Evolutionary conservation across 2,797 vertebrate genomes (phyloP).

Genomic region (Myotis vivesi): DNA sequence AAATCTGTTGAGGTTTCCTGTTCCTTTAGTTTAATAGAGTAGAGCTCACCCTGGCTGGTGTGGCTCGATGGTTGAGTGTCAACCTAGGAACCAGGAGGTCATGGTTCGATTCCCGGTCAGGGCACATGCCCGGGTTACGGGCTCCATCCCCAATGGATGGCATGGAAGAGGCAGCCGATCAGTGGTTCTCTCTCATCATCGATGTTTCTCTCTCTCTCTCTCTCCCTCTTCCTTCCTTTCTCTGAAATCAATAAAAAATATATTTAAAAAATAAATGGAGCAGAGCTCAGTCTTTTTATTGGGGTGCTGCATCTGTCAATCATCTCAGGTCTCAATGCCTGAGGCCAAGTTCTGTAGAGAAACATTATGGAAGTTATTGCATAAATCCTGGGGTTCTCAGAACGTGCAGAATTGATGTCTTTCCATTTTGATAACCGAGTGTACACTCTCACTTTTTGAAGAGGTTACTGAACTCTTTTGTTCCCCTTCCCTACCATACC

Average conservation of each 20-base stretch:
- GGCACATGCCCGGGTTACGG: too few relatives aligned
- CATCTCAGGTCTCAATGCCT: background rate
- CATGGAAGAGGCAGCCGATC: too few relatives aligned
- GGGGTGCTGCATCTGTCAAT: background rate
- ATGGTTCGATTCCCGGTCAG: too few relatives aligned
- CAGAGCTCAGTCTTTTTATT: background rate
- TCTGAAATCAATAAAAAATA: too few relatives aligned
- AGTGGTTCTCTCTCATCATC: too few relatives aligned
- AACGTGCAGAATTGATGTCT: background rate
- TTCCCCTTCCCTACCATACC: background rate
- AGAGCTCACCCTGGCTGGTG: background rate
- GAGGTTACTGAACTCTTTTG: background rate
- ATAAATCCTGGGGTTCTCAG: background rate
- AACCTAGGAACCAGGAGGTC: too few relatives aligned
- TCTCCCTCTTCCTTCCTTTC: too few relatives aligned
- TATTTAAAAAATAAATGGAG: too few relatives aligned
- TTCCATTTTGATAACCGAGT: background rate
- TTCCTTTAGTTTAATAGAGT: background rate
- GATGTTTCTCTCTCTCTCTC: too few relatives aligned
- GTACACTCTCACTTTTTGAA: background rate
- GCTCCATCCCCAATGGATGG: background rate
- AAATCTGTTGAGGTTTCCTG: background rate
- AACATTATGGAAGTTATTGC: background rate
- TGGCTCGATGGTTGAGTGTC: too few relatives aligned
- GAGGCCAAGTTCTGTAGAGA: background rate